These are phyloP conservation scores for Balaeniceps rex DNA, from an alignment of 2,113 vertebrate genomes.

Conservation along the genomic window DNA sequence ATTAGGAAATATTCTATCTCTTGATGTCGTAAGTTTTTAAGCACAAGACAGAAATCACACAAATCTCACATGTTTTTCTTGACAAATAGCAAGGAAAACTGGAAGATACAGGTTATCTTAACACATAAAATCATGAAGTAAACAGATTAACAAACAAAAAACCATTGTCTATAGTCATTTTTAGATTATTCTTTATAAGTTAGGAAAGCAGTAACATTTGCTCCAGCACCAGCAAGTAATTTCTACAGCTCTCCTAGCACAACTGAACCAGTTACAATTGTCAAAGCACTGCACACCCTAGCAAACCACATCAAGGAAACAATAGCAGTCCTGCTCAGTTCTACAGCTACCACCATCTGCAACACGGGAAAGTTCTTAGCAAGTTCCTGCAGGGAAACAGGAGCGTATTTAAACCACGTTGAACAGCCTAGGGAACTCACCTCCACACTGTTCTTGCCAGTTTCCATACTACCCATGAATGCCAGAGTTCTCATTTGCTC, in stretches of 20 bases:
- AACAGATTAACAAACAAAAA: neutral
- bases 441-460: rapidly evolving
- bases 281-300: neutral
- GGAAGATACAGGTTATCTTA: neutral
- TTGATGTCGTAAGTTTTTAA: neutral
- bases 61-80: neutral
- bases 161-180: neutral
- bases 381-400: no score
- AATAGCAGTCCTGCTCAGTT: neutral
- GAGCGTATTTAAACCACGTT: neutral
- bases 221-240: neutral
- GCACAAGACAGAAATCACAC: neutral
- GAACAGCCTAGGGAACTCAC: neutral
- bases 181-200: neutral
- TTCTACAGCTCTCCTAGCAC: no score
- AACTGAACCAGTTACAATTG: no score
- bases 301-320: neutral
- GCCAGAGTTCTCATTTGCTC: neutral
- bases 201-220: neutral
- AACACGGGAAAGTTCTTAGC: neutral
- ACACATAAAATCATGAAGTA: neutral
- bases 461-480: neutral
- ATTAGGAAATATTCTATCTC: neutral
- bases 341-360: neutral
- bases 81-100: neutral